phyloP scores from a whole-genome alignment of 2,888 invertebrate species.

The Dynastes grantii region DNA sequence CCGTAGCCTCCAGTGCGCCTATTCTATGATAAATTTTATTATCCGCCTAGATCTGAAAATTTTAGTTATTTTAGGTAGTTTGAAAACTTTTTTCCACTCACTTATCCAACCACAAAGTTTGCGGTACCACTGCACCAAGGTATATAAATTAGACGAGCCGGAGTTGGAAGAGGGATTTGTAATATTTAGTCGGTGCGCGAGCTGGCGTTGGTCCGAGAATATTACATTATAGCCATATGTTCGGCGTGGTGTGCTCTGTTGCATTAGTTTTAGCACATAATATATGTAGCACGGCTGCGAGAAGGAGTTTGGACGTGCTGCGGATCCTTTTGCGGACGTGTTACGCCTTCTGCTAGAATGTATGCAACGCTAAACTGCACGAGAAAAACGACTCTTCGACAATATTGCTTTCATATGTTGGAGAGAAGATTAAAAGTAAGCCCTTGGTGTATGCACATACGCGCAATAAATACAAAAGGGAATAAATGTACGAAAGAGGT shows the following conservation, averaged over 20 bases:
- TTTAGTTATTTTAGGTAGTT: conserved; percentile 10
- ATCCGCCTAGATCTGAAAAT: not conserved
- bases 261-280: conserved; percentile 3
- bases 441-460: not conserved
- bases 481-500: conserved; percentile 4
- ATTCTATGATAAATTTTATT: conserved; percentile 13
- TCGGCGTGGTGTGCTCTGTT: not conserved
- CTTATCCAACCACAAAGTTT: not conserved
- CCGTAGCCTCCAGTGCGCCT: not conserved
- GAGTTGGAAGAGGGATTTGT: conserved; percentile 13
- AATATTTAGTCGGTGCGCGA: conserved; percentile 1
- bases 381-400: conserved; percentile 7
- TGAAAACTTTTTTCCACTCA: not conserved
- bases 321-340: conserved; percentile 12
- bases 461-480: not conserved
- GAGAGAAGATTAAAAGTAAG: conserved; percentile 1
- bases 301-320: conserved; percentile 1
- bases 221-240: not conserved
- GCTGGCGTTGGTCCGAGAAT: not conserved
- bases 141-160: not conserved
- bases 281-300: not conserved
- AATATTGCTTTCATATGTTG: conserved; percentile 15
- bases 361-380: not conserved
- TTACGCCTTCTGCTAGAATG: not conserved
- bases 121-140: not conserved